Percentiles rank a stretch among this genome's conserved stretches.
Conservation (phyloP, 1,140 invertebrate genomes). For the Pissodes strobi region DNA sequence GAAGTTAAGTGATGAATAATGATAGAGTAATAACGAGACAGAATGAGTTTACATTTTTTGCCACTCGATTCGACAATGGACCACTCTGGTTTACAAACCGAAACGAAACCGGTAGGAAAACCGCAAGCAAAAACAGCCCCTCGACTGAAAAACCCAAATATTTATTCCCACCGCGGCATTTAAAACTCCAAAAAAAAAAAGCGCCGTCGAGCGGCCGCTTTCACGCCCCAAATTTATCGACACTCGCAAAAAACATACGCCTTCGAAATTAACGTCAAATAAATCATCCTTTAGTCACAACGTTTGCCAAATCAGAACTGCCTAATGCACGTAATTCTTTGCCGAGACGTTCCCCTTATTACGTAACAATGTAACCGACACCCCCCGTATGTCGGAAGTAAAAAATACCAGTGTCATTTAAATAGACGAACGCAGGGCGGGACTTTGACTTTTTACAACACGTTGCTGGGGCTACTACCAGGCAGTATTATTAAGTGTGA, state of each 20-base stretch:
- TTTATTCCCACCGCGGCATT: constrained; percentile 12
- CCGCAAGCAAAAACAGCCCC: background rate
- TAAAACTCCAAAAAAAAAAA: constrained; percentile 1
- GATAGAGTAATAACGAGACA: no score
- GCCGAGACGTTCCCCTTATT: constrained; percentile 9
- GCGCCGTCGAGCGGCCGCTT: constrained; percentile 4
- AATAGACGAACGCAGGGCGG: constrained; percentile 41
- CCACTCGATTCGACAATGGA: no score
- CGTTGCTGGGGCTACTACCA: no score
- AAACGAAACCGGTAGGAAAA: background rate
- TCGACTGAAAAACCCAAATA: background rate
- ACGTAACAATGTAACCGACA: constrained; percentile 32
- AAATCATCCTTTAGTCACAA: constrained; percentile 47
- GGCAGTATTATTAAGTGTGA: no score
- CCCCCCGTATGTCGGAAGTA: constrained; percentile 38
- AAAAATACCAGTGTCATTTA: constrained; percentile 47
- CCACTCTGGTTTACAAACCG: background rate
- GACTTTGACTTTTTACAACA: no score
- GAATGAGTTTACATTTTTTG: no score
- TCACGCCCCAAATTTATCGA: constrained; percentile 37
- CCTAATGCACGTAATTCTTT: constrained; percentile 31
- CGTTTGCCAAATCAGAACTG: constrained; percentile 40
- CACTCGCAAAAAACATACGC: constrained; percentile 39
- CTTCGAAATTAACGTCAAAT: constrained; percentile 48
- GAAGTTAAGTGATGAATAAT: no score